Conservation (phyloP, 1,140 invertebrate genomes). For the Meloidogyne chitwoodi region DNA sequence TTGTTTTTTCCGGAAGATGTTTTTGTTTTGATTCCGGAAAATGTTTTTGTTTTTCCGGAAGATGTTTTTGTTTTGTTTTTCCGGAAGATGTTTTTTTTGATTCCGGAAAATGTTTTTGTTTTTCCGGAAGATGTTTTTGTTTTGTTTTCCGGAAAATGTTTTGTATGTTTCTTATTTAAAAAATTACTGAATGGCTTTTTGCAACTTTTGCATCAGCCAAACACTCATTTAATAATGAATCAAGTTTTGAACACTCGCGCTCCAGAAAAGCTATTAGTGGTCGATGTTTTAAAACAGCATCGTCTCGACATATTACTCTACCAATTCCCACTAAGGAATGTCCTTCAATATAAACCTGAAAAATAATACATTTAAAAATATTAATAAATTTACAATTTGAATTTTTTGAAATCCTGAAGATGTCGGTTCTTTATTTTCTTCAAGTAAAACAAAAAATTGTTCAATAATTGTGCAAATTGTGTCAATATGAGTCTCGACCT, state of each 20-base stretch:
- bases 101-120: too few relatives aligned
- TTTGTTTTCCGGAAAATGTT: too few relatives aligned
- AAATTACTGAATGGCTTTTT: conserved; percentile 4
- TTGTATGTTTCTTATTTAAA: neutral
- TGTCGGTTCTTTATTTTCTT: conserved; percentile 18
- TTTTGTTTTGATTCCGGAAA: too few relatives aligned
- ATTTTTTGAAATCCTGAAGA: conserved; percentile 39
- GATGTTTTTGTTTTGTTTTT: too few relatives aligned
- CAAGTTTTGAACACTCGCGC: conserved; percentile 1
- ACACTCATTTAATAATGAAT: conserved; percentile 25
- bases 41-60: neutral
- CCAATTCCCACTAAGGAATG: conserved; percentile 30
- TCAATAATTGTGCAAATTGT: conserved; percentile 32
- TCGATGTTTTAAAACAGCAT: conserved; percentile 5
- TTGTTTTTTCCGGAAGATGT: neutral
- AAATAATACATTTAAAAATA: neutral
- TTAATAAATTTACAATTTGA: conserved; percentile 19
- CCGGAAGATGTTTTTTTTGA: too few relatives aligned
- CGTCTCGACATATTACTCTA: conserved; percentile 18
- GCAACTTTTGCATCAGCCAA: conserved; percentile 20
- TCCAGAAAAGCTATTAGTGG: conserved; percentile 13
- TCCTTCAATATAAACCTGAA: conserved; percentile 26
- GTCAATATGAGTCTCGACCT: conserved; percentile 23
- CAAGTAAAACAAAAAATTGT: conserved; percentile 25
- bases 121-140: too few relatives aligned